These are phyloP conservation scores for Tachina lurida DNA, from an alignment of 2,888 invertebrate genomes.

Conservation along the genomic window DNA sequence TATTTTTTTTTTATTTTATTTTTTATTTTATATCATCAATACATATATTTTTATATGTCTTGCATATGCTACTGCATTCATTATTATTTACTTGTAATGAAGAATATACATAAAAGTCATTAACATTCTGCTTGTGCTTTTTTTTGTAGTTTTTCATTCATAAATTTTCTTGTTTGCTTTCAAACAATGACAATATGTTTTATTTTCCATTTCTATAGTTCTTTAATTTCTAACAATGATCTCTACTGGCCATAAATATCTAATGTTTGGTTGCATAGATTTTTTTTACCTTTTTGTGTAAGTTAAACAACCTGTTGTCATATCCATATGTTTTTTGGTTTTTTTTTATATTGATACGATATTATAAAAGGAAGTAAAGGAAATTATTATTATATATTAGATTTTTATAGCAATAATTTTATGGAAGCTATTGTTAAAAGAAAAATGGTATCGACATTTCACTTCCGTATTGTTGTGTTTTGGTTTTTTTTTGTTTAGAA, in stretches of 20 bases:
- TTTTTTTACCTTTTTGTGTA: neutral
- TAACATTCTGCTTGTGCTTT: conserved; percentile 50
- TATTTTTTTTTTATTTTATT: conserved; percentile 16
- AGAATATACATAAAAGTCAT: conserved; percentile 9
- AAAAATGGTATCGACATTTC: conserved; percentile 44
- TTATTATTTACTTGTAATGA: conserved; percentile 35
- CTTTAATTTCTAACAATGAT: conserved; percentile 9
- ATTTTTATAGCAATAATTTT: neutral
- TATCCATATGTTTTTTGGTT: conserved; percentile 40
- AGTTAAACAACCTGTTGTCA: conserved; percentile 47
- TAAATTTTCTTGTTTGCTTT: conserved; percentile 57
- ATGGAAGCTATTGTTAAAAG: neutral
- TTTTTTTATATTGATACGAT: neutral
- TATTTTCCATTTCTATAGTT: neutral
- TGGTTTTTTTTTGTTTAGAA: conserved; percentile 17
- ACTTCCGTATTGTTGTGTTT: conserved; percentile 53
- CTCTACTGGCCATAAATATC: conserved; percentile 51
- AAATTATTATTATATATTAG: conserved; percentile 60
- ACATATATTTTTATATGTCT: conserved; percentile 35
- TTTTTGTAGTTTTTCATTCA: conserved; percentile 63
- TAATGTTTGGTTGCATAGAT: conserved; percentile 43
- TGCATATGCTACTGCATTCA: conserved; percentile 53
- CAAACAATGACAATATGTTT: conserved; percentile 59
- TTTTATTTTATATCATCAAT: conserved; percentile 16
- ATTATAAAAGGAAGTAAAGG: conserved; percentile 56